Percentiles rank a stretch among this genome's conserved stretches.
phyloP scores from a whole-genome alignment of 2,888 invertebrate genomes.

The Yponomeuta plumbellus region DNA sequence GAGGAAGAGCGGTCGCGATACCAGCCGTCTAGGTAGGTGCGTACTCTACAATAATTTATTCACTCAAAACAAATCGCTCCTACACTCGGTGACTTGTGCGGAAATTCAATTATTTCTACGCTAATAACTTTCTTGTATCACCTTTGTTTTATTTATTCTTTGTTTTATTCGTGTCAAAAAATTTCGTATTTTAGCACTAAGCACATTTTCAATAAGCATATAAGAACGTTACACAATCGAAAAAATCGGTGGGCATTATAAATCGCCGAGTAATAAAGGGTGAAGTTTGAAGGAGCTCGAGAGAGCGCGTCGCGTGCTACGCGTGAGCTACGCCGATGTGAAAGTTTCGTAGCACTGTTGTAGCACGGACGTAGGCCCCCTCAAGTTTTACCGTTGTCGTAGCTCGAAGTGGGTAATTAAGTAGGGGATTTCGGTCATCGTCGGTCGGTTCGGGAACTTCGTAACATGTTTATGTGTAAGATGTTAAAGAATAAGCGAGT shows the following conservation, averaged over 20 bases:
- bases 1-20: constrained; percentile 60
- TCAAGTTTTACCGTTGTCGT: neutral
- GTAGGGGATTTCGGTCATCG: neutral
- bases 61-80: constrained; percentile 46
- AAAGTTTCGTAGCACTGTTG: neutral
- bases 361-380: constrained; percentile 2
- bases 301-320: constrained; percentile 10
- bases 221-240: neutral
- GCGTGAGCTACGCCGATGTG: constrained; percentile 1
- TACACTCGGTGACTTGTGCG: neutral
- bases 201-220: neutral
- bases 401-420: neutral
- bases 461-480: neutral
- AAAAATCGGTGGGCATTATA: neutral
- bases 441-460: too few species aligned
- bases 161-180: constrained; percentile 19
- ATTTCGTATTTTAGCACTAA: neutral
- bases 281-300: neutral
- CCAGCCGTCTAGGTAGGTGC: constrained; percentile 33
- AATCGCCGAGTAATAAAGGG: neutral
- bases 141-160: constrained; percentile 51
- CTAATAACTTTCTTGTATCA: constrained; percentile 21
- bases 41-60: constrained; percentile 50
- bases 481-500: neutral
- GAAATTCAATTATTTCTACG: neutral